Evolutionary conservation across 2,113 vertebrate genomes (phyloP), one percentile per base, ranked within the genome.

Genomic region (Thryonomys swinderianus): DNA sequence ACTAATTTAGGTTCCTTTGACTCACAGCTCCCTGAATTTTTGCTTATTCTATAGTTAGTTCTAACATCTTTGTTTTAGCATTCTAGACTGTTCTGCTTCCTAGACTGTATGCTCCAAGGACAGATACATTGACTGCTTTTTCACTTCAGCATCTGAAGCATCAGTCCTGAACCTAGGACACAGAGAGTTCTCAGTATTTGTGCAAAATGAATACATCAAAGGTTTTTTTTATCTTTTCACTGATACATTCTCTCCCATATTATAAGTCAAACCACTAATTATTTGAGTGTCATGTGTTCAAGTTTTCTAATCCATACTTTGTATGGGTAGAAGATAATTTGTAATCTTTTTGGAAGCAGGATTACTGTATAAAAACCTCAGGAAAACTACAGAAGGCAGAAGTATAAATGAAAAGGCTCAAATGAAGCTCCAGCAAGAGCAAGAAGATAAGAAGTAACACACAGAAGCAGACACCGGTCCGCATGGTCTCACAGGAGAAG

Each of bases 231-330:
- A 42, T 30, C 57, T 78, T 80, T 85, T 80, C 61, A 88, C 1
- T 30, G n/a, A 81, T 59, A 71, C 18, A 69, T 64, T 53, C 23
- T 66, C 20, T 9, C 2, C 55, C 69, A 67, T 7, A 12, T 40
- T 64, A 57, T 93, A 91, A 89, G 40, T 10, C 73, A 57, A 55
- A 18, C 67, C 59, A 85, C 37, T 25, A 91, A 73, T 78, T 85
- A 37, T 62, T n/a, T 69, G 57, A 61, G 62, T 16, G 61, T 53
- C 34, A 3, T 62, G 20, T 40, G 66, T 69, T 16, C 23, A 37
- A 34, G 78, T 91, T 71, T 95, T 94, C 66, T 93, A 81, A 78
- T 13, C 62, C 45, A 23, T 59, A n/a, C 66, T 91, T 80, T 48
- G 27, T 48, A 83, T 73, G 61, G 25, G 88, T 0, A 80, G 59